Evolutionary conservation across 2,113 vertebrate species (phyloP).

Genomic region (Gobiocypris rarus): DNA sequence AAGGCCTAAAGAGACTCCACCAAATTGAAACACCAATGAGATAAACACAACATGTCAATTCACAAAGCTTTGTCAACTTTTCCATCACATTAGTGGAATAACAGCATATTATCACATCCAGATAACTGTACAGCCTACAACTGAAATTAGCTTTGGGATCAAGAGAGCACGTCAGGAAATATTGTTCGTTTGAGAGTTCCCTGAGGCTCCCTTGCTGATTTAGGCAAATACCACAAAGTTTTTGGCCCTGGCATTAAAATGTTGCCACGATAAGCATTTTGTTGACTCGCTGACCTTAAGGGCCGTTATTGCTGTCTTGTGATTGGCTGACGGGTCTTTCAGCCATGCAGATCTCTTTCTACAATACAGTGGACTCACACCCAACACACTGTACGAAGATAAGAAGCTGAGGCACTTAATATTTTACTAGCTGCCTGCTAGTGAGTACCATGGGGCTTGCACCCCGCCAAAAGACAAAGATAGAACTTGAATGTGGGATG

Average conservation of each 20-base stretch:
- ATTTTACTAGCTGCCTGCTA: conserved; percentile 42
- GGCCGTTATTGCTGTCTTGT: conserved; percentile 16
- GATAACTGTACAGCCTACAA: conserved; percentile 39
- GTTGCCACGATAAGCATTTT: conserved; percentile 54
- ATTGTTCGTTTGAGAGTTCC: conserved; percentile 39
- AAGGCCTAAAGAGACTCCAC: conserved; percentile 20
- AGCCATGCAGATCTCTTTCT: conserved; percentile 31
- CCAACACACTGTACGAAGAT: conserved; percentile 2
- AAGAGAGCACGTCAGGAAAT: conserved; percentile 46
- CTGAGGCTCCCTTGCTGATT: conserved; percentile 38
- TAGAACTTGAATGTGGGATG: conserved; percentile 31
- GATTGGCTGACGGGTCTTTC: conserved; percentile 2
- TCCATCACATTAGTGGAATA: conserved; percentile 38
- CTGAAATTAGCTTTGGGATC: conserved; percentile 57
- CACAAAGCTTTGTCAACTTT: conserved; percentile 38
- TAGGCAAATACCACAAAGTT: conserved; percentile 51
- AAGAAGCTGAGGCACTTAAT: conserved; percentile 28
- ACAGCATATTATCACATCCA: conserved; percentile 46
- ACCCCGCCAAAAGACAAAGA: conserved; percentile 33
- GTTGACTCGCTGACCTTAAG: conserved; percentile 41
- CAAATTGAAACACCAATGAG: conserved; percentile 35
- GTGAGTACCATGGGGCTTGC: conserved; percentile 23
- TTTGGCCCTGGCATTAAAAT: conserved; percentile 46
- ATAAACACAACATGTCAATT: conserved; percentile 51
- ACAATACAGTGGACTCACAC: not conserved